These are phyloP conservation scores for Lysandra coridon DNA, from an alignment of 2,888 invertebrate genomes.

Conservation along the genomic window DNA sequence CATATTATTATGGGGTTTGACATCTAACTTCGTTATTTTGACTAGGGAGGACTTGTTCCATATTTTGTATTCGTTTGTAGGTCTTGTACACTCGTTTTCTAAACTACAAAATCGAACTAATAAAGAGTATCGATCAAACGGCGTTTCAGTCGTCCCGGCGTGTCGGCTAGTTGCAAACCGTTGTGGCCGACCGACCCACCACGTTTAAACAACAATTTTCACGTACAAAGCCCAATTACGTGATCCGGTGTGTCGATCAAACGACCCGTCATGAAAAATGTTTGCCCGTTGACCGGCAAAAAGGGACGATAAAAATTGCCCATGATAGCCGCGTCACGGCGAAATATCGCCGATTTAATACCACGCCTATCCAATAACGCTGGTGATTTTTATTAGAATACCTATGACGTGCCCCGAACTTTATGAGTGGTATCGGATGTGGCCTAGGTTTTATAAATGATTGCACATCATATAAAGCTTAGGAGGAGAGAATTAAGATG, in stretches of 20 bases:
- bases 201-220: conserved; percentile 47
- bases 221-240: conserved; percentile 52
- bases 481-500: no score
- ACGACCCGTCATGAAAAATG: conserved; percentile 46
- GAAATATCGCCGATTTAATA: conserved; percentile 43
- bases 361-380: conserved; percentile 39
- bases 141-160: conserved; percentile 19
- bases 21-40: no score
- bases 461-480: not conserved
- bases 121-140: conserved; percentile 16
- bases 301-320: conserved; percentile 46
- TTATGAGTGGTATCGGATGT: not conserved
- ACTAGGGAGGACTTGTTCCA: not conserved
- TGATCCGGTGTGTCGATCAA: conserved; percentile 47
- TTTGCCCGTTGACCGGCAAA: conserved; percentile 45
- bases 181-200: conserved; percentile 41
- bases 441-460: not conserved
- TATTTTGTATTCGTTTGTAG: not conserved
- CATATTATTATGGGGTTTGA: no score
- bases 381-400: conserved; percentile 36
- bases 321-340: conserved; percentile 41
- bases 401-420: not conserved
- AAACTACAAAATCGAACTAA: conserved; percentile 17
- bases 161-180: conserved; percentile 31
- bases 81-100: not conserved